Base-by-base conservation (phyloP, 2,888 invertebrate genomes). In the Oeneis ivallda region DNA sequence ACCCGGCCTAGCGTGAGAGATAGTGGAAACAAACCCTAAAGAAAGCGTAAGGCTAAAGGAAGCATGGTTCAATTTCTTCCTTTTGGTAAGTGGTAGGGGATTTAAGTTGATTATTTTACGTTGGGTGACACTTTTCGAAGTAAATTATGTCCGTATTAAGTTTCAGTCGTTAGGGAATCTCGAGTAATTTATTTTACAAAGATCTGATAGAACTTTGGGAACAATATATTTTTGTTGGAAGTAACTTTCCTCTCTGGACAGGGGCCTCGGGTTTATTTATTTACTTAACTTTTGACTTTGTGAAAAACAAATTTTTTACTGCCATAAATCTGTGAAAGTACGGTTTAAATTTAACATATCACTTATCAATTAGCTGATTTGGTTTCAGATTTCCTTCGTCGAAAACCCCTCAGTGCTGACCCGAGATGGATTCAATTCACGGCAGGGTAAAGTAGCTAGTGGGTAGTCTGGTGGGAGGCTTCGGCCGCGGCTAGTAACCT, bases 71-170 rank as follows among this genome's bases (percentile, higher is more conserved):
- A n/a, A 52, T 66, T 58, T 17, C 62, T 53, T 58, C 37, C 58
- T 49, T 49, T 39, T 17, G 17, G 39, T 66, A 62, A 65, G 56
- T 65, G 62, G 17, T 50, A 39, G 60, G 60, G 60, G 49, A 62
- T 52, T 62, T 53, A 50, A 53, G 62, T 49, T 59, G 65, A 59
- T 65, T 65, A 52, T 61, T 52, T 68, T 41, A 65, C 50, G 41
- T 62, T 19, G 54, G 26, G 54, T 56, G 65, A 68, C 68, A 65
- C 62, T 65, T 68, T 63, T 60, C 50, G 52, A 41, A 41, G 61
- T 61, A 61, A 61, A 61, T 61, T 61, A 61, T 61, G 61, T 52
- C 19, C 52, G 61, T 61, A 61, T 61, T 61, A 61, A 61, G 61
- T 61, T 61, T 39, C 61, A 52, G 61, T 61, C 61, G 61, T 61